Evolutionary conservation across 2,113 vertebrate genomes (phyloP), one percentile per base, ranked within the genome.

Genomic region (Circaetus cinerascens): DNA sequence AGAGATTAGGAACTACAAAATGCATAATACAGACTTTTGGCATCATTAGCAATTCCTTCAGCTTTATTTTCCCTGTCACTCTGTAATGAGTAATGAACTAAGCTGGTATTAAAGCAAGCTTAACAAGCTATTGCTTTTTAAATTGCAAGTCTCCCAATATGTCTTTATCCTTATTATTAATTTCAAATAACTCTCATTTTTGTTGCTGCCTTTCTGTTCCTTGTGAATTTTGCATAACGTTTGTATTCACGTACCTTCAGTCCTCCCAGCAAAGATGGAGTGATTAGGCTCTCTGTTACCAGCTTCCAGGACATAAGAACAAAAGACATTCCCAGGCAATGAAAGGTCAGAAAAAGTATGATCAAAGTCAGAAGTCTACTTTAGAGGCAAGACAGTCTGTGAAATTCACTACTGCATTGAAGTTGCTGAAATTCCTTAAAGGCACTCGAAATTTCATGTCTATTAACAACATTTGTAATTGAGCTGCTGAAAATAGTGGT

Each of bases 31-130:
- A 87, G 79, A 88, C 82, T 97, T 94, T 83, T 96, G 95, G 89
- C 85, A 91, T 97, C 87, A 93, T 96, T 97, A 96, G 48, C 60
- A 89, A 72, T 96, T 93, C 53, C 56, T 84, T 85, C 83, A 94
- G 87, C 90, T 97, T 97, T 97, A 91, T 97, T 97, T 97, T 96
- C 62, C 45, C 86, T 97, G 71, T 95, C 94, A 96, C 85, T 92
- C 79, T 72, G 36, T 95, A 95, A 93, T 89, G 79, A 97, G 48
- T 86, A 97, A 95, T 91, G 89, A 95, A 63, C 76, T 94, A 93
- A 91, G 72, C 66, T 82, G 87, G 55, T 85, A 93, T 88, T 97
- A 97, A 93, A 87, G 55, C 89, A 74, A 86, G 82, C 82, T 94
- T 95, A 95, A 95, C 60, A 91, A 97, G 86, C 88, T 81, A 91